Evolutionary conservation across 2,888 invertebrate species (phyloP), one percentile per base, ranked within the genome.

Genomic region (Ophraella communa): DNA sequence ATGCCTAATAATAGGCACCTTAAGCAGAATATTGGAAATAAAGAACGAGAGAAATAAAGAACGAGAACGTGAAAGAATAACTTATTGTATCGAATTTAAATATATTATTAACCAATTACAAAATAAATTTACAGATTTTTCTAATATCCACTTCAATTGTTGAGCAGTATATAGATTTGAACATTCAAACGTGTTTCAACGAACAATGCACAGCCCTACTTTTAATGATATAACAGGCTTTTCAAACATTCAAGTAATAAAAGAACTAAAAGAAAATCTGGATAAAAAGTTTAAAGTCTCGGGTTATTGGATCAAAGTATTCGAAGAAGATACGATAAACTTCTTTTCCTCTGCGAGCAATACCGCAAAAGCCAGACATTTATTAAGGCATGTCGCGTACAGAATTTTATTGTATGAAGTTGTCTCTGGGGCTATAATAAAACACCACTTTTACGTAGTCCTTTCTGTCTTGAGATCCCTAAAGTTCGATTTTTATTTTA

Each of bases 381-480:
- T 54, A 39, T 54, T 23, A 45, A 54, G 21, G 33, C 53, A 21
- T 39, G 53, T 54, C 35, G 53, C 53, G 39, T 39, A 39, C 35
- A 11, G 39, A 54, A 54, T 54, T 54, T 54, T 54, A 54, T 54
- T 54, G 39, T 39, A 20, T n/a, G 39, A 54, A 54, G 3, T 21
- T 24, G 39, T 54, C 53, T 39, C 53, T 51, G 4, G 20, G 53
- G 20, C 39, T 20, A n/a, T 23, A 54, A 21, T 54, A 54, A 54
- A 54, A 39, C 53, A 54, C 33, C 33, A 33, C 10, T 18, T 18
- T 30, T 33, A 17, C 20, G 7, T 11, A 33, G 17, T 52, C 30
- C 30, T 11, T 30, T 52, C 30, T 27, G 18, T 17, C 11, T 33
- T 33, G 14, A 27, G n/a, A n/a, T 30, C 5, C 20, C 18, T 17